Base-by-base conservation (phyloP, 2,888 invertebrate genomes). In the Ecliptopera silaceata region DNA sequence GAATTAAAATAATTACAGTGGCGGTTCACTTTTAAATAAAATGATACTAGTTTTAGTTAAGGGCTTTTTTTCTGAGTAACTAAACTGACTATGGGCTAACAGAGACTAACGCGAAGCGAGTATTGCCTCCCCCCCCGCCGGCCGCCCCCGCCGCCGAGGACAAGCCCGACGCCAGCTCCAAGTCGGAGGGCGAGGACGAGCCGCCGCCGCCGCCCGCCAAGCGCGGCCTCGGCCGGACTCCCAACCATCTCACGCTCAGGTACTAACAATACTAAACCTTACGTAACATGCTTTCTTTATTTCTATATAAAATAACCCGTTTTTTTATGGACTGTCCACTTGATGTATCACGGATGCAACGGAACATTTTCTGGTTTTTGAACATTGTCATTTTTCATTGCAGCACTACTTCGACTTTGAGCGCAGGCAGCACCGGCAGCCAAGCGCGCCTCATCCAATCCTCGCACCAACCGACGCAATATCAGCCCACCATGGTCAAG, bases 381-480 rank as follows among this genome's bases (percentile, higher is more conserved):
- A 26, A 38, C 39, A 39, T 31, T 41, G 44, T 51, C 36, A 46
- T 47, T 61, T 20, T 59, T 34, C 57, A 70, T 91, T 88, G 75
- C 92, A 97, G 97, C 92, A 97, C 97, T 77, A 97, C 97, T 71
- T 97, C 97, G 75, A 98, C 98, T 63, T 93, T 98, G 80, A 97
- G 97, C 72, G 97, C 97, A 61, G 97, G 97, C 79, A 97, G 97
- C 88, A 97, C 97, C 49, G 96, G 97, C 77, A 97, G 97, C 84
- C 97, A 97, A 89, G 97, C 98, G 59, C 94, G 97, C 76, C 94
- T 98, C 79, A 97, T 98, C 82, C 97, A 97, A 91, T 97, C 97
- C 68, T 98, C 97, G 70, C 96, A 97, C 88, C 97, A 97, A 78
- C 98, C 98, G 58, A 95, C 97, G 75, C 96, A 95, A 84, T 97